Evolutionary conservation across 2,888 invertebrate genomes (phyloP), one percentile per base, ranked within the genome.

Genomic region (Encarsia formosa): DNA sequence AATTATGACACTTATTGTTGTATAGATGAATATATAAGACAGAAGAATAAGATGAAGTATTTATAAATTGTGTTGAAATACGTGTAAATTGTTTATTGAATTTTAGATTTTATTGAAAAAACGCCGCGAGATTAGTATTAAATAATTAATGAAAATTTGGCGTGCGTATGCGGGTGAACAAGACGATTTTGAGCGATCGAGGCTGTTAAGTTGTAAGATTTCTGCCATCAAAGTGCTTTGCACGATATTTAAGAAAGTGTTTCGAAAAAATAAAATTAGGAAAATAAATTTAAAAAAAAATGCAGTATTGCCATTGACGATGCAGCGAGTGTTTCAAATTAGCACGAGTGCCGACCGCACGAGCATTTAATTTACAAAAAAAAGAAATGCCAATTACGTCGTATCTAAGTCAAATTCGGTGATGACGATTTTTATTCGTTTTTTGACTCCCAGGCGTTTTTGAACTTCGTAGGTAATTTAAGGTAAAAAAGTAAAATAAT

Each of bases 71-170:
- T 64, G 69, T 72, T 71, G n/a, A n/a, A n/a, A 67, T 63, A 62
- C 61, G 66, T 70, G 68, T 69, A 68, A 64, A 70, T 71, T 70
- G 70, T 71, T 72, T 68, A 66, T 66, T 60, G 60, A 66, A 67
- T 69, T 63, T 66, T 69, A 68, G 63, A 68, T 65, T 67, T 69
- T 67, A 69, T 65, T 65, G 49, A 57, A 52, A 56, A 42, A 43
- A 54, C 32, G 49, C 42, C 49, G 47, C 19, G 48, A 23, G 49
- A 38, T 46, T n/a, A n/a, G n/a, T n/a, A 35, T 32, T 41, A 46
- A 47, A 46, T 32, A 41, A 23, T 48, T 40, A 53, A 18, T 53
- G 31, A 37, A 34, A 37, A n/a, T n/a, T n/a, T n/a, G n/a, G 42
- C 44, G 49, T 55, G 44, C 37, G 40, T 53, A 54, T 55, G 34